Evolutionary conservation across 2,888 invertebrate species (phyloP).

Genomic region (Griposia aprilina): DNA sequence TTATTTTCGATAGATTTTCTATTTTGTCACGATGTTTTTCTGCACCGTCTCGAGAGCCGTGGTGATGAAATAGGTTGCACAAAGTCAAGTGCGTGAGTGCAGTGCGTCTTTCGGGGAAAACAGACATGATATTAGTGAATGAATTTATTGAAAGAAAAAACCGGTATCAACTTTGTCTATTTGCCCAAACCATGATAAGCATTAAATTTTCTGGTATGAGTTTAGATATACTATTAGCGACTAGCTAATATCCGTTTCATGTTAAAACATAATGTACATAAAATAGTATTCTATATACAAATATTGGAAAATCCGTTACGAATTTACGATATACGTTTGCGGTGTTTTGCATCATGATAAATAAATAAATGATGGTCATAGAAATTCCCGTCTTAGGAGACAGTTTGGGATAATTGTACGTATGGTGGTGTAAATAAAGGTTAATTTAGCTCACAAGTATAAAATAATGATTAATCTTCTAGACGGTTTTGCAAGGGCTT

Average conservation of each 20-base stretch:
- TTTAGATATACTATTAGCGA: conserved; percentile 29
- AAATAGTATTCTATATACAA: neutral
- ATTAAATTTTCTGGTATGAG: neutral
- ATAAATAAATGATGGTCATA: neutral
- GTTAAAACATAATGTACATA: neutral
- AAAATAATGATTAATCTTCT: neutral
- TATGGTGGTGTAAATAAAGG: neutral
- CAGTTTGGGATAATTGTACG: neutral
- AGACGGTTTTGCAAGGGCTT: neutral
- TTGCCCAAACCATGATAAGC: conserved; percentile 18
- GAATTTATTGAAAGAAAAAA: neutral
- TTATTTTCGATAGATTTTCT: neutral
- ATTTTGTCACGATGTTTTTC: neutral
- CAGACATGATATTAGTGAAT: neutral
- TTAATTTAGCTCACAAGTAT: neutral
- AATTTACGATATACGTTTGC: neutral
- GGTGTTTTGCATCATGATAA: conserved; percentile 26
- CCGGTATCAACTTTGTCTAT: neutral
- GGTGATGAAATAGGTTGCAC: neutral
- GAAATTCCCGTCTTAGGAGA: neutral
- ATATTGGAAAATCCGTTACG: conserved; percentile 24
- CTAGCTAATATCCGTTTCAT: neutral
- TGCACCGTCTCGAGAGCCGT: too few relatives aligned
- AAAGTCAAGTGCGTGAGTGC: neutral
- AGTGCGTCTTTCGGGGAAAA: too few relatives aligned